Base-by-base conservation (phyloP, 2,113 vertebrate species). In the Chamaea fasciata region DNA sequence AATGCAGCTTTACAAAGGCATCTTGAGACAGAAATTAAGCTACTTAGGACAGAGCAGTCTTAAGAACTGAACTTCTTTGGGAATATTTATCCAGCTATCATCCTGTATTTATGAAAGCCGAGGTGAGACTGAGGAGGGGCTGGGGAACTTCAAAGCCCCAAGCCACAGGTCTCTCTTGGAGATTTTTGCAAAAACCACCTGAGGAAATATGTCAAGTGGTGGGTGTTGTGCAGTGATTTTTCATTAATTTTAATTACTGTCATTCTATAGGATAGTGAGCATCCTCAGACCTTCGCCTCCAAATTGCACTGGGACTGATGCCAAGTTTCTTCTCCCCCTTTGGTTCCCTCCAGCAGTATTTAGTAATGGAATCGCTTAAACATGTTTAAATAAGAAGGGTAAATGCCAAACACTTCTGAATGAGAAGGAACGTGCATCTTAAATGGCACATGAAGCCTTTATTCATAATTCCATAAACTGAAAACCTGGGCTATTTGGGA, bases 171-270 rank as follows among this genome's bases (percentile, higher is more conserved):
- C 76, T 82, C 86, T 56, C 64, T 19, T 42, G 22, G 49, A 87
- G 77, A 76, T 89, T 93, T 92, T 49, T 92, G 90, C 56, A 90
- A 84, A 94, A 95, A 97, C 0, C 94, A 89, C 94, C 95, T n/a
- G 88, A 82, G 95, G 95, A 95, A 92, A 94, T 95, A 83, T 91
- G 92, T 96, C 88, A 95, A 94, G 67, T 59, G 52, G 88, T 95
- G 89, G 94, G 88, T 97, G 91, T 93, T 94, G 83, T 41, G 90
- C 84, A 87, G 91, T 60, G 94, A 97, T 93, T 97, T 97, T 97
- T 97, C 97, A 97, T 97, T 97, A 97, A 95, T 97, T 97, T 97
- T 97, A 97, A 97, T 97, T 95, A 90, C 96, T 96, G 92, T 97
- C 96, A 95, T 97, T 96, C 94, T 97, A 65, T 92, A 95, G 92